Percentiles rank a stretch among this genome's conserved stretches.
These are phyloP conservation scores for Caenorhabditis doughertyi DNA, from an alignment of 2,888 invertebrate genomes.

Conservation along the genomic window DNA sequence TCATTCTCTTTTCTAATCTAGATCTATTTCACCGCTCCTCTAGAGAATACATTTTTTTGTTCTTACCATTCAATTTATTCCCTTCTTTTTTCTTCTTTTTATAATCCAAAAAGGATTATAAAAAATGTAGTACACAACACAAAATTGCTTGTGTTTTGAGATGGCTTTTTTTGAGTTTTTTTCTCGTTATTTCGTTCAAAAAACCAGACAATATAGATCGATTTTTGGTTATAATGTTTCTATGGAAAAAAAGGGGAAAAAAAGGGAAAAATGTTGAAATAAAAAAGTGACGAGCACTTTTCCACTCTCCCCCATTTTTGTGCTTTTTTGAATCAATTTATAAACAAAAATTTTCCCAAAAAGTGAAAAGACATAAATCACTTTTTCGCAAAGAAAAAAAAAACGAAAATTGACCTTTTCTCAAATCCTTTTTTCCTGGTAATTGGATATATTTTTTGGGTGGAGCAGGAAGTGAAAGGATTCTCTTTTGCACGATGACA, in stretches of 20 bases:
- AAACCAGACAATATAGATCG: too few species aligned
- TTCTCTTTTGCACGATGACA: too few species aligned
- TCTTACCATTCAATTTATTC: background rate
- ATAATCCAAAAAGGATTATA: conserved; percentile 2
- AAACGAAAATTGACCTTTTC: background rate
- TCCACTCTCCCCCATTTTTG: background rate
- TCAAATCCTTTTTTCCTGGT: conserved; percentile 8
- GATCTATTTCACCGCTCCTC: conserved; percentile 7
- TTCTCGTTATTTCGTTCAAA: too few species aligned
- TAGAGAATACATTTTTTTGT: background rate
- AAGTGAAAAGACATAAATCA: background rate
- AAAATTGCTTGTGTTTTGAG: too few species aligned
- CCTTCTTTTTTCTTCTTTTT: background rate
- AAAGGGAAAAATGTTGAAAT: too few species aligned
- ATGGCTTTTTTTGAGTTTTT: too few species aligned
- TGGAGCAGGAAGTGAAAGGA: background rate
- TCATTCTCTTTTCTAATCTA: too few species aligned
- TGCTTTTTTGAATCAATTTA: background rate
- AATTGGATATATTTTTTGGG: conserved; percentile 9
- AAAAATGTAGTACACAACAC: conserved; percentile 10
- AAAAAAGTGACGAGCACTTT: too few species aligned
- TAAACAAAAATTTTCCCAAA: background rate
- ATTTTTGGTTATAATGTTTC: background rate
- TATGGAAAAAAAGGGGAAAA: conserved; percentile 15
- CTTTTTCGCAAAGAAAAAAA: background rate